A percentile compares a stretch with the other conserved stretches of the same genome.
phyloP scores from a whole-genome alignment of 2,888 invertebrate species.

The Neoscelio sp. region DNA sequence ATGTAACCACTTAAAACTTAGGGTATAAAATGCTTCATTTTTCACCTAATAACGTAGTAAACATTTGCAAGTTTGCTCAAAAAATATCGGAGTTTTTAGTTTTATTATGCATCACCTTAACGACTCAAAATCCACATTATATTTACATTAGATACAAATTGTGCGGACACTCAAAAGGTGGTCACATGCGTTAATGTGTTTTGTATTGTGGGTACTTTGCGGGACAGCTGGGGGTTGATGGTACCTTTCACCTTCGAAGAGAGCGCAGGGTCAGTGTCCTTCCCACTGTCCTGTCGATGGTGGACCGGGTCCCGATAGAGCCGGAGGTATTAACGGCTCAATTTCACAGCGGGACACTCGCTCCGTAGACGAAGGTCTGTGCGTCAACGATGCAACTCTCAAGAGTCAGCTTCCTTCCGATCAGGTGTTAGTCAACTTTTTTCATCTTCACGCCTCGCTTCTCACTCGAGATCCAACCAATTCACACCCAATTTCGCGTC shows the following conservation, averaged over 20 bases:
- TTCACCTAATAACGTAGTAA: no score
- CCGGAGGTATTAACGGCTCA: slow-evolving; percentile 80
- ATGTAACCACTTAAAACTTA: no score
- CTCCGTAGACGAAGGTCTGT: slow-evolving; percentile 57
- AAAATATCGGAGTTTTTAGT: no score
- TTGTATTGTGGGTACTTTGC: slow-evolving; percentile 34
- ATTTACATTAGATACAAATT: not conserved
- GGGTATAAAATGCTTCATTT: no score
- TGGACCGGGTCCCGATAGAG: slow-evolving; percentile 47
- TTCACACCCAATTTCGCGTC: slow-evolving; percentile 66
- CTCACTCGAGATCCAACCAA: slow-evolving; percentile 59
- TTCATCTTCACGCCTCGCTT: slow-evolving; percentile 64
- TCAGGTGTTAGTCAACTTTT: slow-evolving; percentile 62
- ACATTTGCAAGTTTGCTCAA: no score
- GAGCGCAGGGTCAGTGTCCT: slow-evolving; percentile 43
- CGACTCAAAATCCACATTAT: no score
- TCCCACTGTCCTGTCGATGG: slow-evolving; percentile 51
- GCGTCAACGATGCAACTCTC: slow-evolving; percentile 58
- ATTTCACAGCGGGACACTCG: slow-evolving; percentile 77
- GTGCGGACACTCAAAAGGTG: not conserved
- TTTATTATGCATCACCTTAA: no score
- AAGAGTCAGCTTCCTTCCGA: slow-evolving; percentile 64
- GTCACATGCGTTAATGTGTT: slow-evolving; percentile 4
- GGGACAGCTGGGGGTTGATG: slow-evolving; percentile 34
- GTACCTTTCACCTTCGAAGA: slow-evolving; percentile 44